A percentile compares a stretch with the other conserved stretches of the same genome.
These are phyloP conservation scores for Candoia aspera DNA, from an alignment of 2,113 vertebrate species.

Conservation along the genomic window DNA sequence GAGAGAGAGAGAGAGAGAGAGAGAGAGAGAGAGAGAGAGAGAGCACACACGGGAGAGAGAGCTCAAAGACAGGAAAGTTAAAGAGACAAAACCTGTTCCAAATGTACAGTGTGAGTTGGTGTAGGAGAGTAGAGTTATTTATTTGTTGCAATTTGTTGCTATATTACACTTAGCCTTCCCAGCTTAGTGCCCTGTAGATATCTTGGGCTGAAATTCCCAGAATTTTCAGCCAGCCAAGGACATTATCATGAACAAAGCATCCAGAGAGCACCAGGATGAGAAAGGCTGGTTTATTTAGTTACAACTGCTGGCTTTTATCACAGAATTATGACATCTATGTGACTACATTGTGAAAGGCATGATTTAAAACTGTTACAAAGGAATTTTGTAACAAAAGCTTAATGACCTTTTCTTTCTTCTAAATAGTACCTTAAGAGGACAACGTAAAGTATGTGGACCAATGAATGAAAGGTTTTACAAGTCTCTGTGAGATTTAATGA, in stretches of 20 bases:
- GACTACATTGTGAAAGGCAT: not conserved
- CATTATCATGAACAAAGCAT: not conserved
- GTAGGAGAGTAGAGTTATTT: not conserved
- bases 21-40: no score
- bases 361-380: not conserved
- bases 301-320: not conserved
- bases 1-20: no score
- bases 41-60: no score
- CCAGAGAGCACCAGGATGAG: not conserved
- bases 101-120: not conserved
- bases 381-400: not conserved
- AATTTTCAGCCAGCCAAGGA: not conserved
- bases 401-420: not conserved
- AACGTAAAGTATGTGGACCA: not conserved
- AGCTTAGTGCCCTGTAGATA: not conserved
- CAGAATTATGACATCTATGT: not conserved
- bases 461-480: conserved; percentile 24
- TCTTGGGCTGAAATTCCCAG: not conserved
- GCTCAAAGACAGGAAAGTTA: not conserved
- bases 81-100: not conserved
- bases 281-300: not conserved
- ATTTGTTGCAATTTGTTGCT: not conserved
- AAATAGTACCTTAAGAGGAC: not conserved
- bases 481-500: conserved; percentile 37
- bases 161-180: not conserved